A percentile compares a stretch with the other conserved stretches of the same genome.
phyloP scores from a whole-genome alignment of 2,888 invertebrate species.

The Urechis unicinctus region DNA sequence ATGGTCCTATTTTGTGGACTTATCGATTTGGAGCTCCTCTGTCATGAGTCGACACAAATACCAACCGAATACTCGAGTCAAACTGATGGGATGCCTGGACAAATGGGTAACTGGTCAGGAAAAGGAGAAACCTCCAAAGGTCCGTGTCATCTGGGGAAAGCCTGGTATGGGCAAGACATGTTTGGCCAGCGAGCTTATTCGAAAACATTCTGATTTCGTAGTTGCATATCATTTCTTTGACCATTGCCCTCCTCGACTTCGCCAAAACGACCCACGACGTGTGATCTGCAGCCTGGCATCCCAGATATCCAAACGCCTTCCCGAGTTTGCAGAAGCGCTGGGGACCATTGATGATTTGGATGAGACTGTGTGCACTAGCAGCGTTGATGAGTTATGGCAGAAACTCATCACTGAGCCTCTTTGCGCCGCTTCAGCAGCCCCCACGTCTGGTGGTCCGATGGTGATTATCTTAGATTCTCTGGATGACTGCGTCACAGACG shows the following conservation, averaged over 20 bases:
- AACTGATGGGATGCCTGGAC: slow-evolving; percentile 9
- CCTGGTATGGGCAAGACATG: slow-evolving; percentile 22
- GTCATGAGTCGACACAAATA: slow-evolving; percentile 1
- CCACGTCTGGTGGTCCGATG: slow-evolving; percentile 7
- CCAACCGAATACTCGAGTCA: slow-evolving; percentile 12
- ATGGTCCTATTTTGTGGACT: slow-evolving; percentile 2
- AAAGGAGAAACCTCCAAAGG: not conserved
- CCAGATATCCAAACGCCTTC: slow-evolving; percentile 10
- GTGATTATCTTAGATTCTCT: slow-evolving; percentile 22
- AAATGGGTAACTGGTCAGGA: slow-evolving; percentile 10
- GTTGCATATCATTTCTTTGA: slow-evolving; percentile 19
- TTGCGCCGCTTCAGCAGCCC: slow-evolving; percentile 2
- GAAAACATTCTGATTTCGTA: slow-evolving; percentile 2
- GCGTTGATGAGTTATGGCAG: slow-evolving; percentile 12
- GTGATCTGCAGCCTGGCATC: slow-evolving; percentile 15
- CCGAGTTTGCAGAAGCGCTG: slow-evolving; percentile 11
- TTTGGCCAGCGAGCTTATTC: slow-evolving; percentile 14
- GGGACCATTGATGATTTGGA: slow-evolving; percentile 5
- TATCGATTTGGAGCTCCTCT: slow-evolving; percentile 6
- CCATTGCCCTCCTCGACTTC: slow-evolving; percentile 8
- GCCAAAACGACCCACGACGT: slow-evolving; percentile 12
- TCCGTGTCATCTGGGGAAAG: slow-evolving; percentile 12
- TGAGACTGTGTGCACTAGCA: slow-evolving; percentile 4
- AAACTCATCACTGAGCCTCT: slow-evolving; percentile 14
- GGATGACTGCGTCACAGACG: slow-evolving; percentile 17